Conservation (phyloP, 2,888 invertebrate genomes). For the Tachina fera region DNA sequence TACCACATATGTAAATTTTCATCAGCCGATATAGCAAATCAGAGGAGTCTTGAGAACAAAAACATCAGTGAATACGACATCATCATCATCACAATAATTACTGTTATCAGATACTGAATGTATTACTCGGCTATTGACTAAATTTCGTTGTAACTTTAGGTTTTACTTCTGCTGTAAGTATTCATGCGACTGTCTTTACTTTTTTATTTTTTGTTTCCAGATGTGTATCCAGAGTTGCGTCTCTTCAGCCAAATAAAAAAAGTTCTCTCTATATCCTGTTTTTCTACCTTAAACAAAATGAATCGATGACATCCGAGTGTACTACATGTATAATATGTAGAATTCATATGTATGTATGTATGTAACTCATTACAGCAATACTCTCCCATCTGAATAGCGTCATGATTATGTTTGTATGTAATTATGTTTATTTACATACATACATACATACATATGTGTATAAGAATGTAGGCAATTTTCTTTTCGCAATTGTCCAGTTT, state of each 20-base stretch:
- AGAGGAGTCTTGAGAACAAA: constrained; percentile 25
- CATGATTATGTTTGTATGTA: neutral
- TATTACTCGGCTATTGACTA: constrained; percentile 49
- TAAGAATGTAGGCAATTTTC: neutral
- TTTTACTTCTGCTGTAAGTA: constrained; percentile 76
- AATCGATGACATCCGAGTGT: constrained; percentile 30
- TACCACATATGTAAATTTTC: constrained; percentile 49
- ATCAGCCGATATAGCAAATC: constrained; percentile 47
- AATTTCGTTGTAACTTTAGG: constrained; percentile 36
- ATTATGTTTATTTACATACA: neutral
- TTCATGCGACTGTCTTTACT: constrained; percentile 29
- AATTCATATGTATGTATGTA: too few relatives aligned
- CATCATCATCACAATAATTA: neutral
- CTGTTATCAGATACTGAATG: constrained; percentile 38
- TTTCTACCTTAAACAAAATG: constrained; percentile 8
- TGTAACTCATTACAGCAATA: constrained; percentile 13
- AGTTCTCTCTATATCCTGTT: neutral
- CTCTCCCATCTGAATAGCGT: constrained; percentile 45
- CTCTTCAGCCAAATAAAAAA: constrained; percentile 13
- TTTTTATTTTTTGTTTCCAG: constrained; percentile 42
- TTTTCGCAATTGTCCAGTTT: neutral
- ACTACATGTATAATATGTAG: neutral
- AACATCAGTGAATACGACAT: constrained; percentile 37
- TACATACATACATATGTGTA: neutral
- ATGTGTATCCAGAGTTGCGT: constrained; percentile 71